These are phyloP conservation scores for Lutjanus campechanus DNA, from an alignment of 2,797 vertebrate genomes.

Conservation along the genomic window DNA sequence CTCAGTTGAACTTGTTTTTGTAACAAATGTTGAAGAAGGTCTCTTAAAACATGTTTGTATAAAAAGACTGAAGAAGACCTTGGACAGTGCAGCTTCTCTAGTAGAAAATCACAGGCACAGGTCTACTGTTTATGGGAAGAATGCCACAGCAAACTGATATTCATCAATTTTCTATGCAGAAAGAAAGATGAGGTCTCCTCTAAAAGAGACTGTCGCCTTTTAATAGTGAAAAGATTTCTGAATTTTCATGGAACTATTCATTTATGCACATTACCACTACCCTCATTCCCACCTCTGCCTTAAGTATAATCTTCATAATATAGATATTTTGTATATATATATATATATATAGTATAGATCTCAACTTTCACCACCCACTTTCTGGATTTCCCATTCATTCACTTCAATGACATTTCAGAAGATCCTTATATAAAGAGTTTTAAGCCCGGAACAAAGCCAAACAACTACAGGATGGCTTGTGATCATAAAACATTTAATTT, in stretches of 20 bases:
- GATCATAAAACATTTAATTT: too few species aligned
- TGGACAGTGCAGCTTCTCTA: conserved; percentile 6
- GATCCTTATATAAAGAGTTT: too few species aligned
- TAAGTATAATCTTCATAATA: too few species aligned
- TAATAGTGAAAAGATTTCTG: background rate
- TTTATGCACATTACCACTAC: background rate
- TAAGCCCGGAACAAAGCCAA: too few species aligned
- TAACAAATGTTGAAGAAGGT: conserved; percentile 16
- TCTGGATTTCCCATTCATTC: too few species aligned
- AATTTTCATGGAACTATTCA: background rate
- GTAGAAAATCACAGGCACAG: conserved; percentile 16
- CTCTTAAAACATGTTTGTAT: conserved; percentile 13
- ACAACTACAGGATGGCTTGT: too few species aligned
- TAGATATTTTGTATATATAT: too few species aligned
- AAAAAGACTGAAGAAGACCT: conserved; percentile 18
- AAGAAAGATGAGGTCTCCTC: conserved; percentile 10
- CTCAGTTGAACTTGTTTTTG: conserved; percentile 29
- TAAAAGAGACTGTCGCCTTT: background rate
- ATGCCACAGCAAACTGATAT: conserved; percentile 26
- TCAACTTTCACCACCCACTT: too few species aligned
- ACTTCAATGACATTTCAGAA: too few species aligned
- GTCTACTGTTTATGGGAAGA: conserved; percentile 6
- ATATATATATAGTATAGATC: too few species aligned
- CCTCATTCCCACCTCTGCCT: background rate
- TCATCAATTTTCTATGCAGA: conserved; percentile 35